Percentiles rank a stretch among this genome's conserved stretches.
phyloP scores from a whole-genome alignment of 2,113 vertebrate genomes.

The Tricholaema leucomelas region DNA sequence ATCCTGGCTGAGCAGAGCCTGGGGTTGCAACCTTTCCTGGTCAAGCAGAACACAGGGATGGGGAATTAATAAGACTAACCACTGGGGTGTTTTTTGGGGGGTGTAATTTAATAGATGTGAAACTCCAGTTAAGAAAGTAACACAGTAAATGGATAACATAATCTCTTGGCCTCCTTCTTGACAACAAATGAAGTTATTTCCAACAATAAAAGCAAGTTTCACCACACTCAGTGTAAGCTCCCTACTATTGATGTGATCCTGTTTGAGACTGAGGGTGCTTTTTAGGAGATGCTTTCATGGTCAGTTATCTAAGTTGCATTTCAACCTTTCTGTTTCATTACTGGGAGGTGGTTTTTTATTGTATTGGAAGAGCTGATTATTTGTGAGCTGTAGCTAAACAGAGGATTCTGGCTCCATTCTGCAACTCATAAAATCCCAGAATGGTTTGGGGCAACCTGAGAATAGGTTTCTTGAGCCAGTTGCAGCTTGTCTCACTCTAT shows the following conservation, averaged over 20 bases:
- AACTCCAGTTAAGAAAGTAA: background rate
- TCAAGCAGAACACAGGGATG: background rate
- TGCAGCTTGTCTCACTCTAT: background rate
- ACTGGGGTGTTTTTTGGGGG: background rate
- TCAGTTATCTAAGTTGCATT: background rate
- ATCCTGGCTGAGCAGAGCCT: background rate
- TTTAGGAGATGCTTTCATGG: background rate
- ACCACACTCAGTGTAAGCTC: background rate
- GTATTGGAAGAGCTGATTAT: background rate
- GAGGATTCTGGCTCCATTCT: background rate
- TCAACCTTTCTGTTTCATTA: background rate
- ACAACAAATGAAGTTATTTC: background rate
- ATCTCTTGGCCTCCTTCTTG: background rate
- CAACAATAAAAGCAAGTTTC: background rate
- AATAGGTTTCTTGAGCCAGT: background rate
- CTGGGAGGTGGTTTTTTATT: background rate
- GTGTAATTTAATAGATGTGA: background rate
- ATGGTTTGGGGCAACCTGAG: background rate
- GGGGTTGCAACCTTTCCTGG: conserved; percentile 6
- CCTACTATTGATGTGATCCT: background rate
- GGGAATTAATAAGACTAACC: background rate
- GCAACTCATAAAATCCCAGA: background rate
- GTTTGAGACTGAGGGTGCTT: background rate
- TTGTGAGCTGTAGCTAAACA: background rate
- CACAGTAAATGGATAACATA: background rate